These are phyloP conservation scores for Hipposideros larvatus DNA, from an alignment of 2,797 vertebrate species.

Conservation along the genomic window DNA sequence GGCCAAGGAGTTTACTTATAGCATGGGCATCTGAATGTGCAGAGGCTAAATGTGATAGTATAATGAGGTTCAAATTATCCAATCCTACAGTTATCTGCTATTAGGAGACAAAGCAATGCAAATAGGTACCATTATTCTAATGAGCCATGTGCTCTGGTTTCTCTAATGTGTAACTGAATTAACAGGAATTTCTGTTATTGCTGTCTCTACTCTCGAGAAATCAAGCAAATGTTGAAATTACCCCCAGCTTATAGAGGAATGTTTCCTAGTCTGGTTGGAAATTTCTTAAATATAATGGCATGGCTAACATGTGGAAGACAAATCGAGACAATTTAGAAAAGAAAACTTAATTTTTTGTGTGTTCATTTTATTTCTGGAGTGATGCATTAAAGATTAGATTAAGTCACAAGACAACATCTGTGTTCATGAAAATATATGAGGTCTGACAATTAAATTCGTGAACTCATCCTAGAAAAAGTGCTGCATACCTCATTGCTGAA, in stretches of 20 bases:
- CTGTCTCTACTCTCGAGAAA: neutral
- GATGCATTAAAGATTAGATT: neutral
- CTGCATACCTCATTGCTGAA: too few species aligned
- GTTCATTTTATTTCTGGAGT: conserved; percentile 1
- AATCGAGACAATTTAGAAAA: neutral
- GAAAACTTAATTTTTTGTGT: neutral
- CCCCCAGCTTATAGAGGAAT: neutral
- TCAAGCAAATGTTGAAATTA: neutral
- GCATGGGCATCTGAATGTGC: neutral
- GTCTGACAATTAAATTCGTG: too few species aligned
- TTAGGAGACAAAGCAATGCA: conserved; percentile 73
- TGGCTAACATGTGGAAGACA: neutral
- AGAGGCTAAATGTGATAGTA: conserved; percentile 58
- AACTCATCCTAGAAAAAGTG: too few species aligned
- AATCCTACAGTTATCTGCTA: conserved; percentile 40
- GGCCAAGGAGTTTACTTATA: neutral
- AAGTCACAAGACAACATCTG: neutral
- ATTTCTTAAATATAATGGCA: neutral
- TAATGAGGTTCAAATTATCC: conserved; percentile 73
- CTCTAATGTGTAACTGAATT: neutral
- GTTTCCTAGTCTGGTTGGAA: neutral
- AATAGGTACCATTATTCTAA: conserved; percentile 57
- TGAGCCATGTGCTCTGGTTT: conserved; percentile 36
- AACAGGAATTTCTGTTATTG: conserved; percentile 26
- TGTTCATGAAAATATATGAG: neutral